Base-by-base conservation (phyloP, 1,140 invertebrate species). In the Maniola jurtina region DNA sequence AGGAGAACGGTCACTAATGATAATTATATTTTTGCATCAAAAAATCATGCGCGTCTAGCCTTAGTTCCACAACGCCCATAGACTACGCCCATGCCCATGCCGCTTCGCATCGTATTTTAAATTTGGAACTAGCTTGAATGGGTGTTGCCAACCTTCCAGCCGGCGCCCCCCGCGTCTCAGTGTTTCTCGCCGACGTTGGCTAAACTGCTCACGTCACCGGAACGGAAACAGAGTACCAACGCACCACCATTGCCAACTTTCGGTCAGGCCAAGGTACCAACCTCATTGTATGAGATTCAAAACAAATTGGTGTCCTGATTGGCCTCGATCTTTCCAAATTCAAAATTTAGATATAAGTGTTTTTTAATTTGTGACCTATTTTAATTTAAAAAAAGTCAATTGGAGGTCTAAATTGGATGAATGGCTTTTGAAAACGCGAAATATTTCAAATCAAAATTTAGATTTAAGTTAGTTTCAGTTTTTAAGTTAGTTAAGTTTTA, bases 151-250 rank as follows among this genome's bases (percentile, higher is more conserved):
- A 86, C 81, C 70, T 88, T 90, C 71, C 88, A 89, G 88, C 88
- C 86, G 84, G 84, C 77, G 84, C 67, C 81, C 72, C 80, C 84
- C 77, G 81, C 84, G 75, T 72, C 83, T 80, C 86, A 90, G 81
- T 80, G 84, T 87, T 96, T 95, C 88, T 95, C 95, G 70, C 95
- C 95, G 57, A 96, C 95, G 59, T 92, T 96, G 82, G 95, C 95
- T 54, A 92, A 95, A 86, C 92, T 96, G 69, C 90, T 96, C 66
- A 96, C 95, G 35, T 94, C 95, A 56, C 90, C 90, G 71, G 91
- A 92, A 75, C 79, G 89, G 76, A 88, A 84, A 83, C 84, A 88
- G 83, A 77, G 80, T 45, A 45, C 42, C 42, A 45, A 11, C 66
- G 77, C 83, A 55, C 68, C 84, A 69, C 72, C 80, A 75, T 80